These are phyloP conservation scores for Tenrec ecaudatus DNA, from an alignment of 2,113 vertebrate genomes.

Conservation along the genomic window DNA sequence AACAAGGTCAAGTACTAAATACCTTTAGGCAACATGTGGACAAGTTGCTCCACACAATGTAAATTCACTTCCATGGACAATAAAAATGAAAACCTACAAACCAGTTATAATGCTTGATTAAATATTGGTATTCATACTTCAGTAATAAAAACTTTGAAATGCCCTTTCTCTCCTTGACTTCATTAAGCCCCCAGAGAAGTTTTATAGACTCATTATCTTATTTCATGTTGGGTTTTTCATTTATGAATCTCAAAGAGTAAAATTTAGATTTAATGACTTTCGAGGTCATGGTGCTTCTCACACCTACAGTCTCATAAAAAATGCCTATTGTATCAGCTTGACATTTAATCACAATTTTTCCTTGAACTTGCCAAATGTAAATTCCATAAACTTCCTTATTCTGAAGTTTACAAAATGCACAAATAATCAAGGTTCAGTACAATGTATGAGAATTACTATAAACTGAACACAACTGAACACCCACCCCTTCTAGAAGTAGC, in stretches of 20 bases:
- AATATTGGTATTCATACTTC: conserved; percentile 80
- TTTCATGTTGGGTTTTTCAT: conserved; percentile 73
- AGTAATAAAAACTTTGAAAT: conserved; percentile 74
- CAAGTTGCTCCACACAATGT: conserved; percentile 52
- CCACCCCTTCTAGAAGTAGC: background rate
- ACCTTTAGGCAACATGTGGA: background rate
- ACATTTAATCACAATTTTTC: conserved; percentile 60
- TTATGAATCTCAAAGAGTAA: conserved; percentile 74
- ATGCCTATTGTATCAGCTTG: conserved; percentile 59
- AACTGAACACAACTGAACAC: background rate
- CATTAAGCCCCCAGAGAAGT: conserved; percentile 78
- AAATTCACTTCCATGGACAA: conserved; percentile 23
- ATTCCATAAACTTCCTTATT: conserved; percentile 47
- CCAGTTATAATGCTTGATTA: conserved; percentile 66
- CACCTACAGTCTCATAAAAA: conserved; percentile 13
- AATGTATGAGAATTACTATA: background rate
- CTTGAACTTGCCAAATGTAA: conserved; percentile 49
- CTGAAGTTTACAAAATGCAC: background rate
- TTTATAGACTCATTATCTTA: conserved; percentile 79
- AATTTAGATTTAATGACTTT: conserved; percentile 78
- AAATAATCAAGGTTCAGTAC: background rate
- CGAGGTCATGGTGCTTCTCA: conserved; percentile 69
- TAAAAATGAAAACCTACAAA: conserved; percentile 50
- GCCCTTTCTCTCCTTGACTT: conserved; percentile 82
- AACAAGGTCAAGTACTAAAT: background rate